phyloP scores from a whole-genome alignment of 1,140 invertebrate genomes.

The Penaeus chinensis region DNA sequence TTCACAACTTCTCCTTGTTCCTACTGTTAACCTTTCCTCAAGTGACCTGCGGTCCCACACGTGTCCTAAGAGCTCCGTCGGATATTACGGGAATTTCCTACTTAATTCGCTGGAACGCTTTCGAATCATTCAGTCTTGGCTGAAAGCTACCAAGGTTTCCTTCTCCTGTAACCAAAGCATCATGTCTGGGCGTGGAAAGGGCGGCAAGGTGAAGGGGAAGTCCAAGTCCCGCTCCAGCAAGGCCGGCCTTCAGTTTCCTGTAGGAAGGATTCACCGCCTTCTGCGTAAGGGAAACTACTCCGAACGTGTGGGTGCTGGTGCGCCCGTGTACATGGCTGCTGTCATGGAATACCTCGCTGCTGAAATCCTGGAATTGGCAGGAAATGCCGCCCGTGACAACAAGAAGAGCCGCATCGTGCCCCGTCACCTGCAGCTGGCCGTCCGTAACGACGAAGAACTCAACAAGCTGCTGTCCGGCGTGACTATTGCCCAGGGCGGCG shows the following conservation, averaged over 20 bases:
- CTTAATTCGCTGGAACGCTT: too few species aligned
- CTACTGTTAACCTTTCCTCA: too few species aligned
- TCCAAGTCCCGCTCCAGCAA: slow-evolving; percentile 71
- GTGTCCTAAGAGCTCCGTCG: too few species aligned
- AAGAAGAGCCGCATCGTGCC: slow-evolving; percentile 76
- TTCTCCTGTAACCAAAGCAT: slow-evolving; percentile 71
- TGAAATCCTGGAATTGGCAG: slow-evolving; percentile 74
- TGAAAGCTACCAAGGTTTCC: too few species aligned
- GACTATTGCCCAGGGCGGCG: slow-evolving; percentile 86
- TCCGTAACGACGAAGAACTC: slow-evolving; percentile 87
- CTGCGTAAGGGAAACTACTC: slow-evolving; percentile 80
- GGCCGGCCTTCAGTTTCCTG: slow-evolving; percentile 79
- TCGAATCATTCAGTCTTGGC: too few species aligned
- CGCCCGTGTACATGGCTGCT: slow-evolving; percentile 79
- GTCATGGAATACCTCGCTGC: slow-evolving; percentile 74
- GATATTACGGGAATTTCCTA: too few species aligned
- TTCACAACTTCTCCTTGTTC: too few species aligned
- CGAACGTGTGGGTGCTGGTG: slow-evolving; percentile 77
- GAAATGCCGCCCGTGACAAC: slow-evolving; percentile 49
- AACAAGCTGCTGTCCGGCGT: slow-evolving; percentile 81
- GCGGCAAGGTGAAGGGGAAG: slow-evolving; percentile 72
- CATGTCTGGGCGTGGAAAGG: slow-evolving; percentile 71
- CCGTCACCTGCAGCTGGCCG: slow-evolving; percentile 83
- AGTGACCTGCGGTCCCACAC: too few species aligned
- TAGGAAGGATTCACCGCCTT: slow-evolving; percentile 78